Base-by-base conservation (phyloP, 2,797 vertebrate species). In the Argentina silus region DNA sequence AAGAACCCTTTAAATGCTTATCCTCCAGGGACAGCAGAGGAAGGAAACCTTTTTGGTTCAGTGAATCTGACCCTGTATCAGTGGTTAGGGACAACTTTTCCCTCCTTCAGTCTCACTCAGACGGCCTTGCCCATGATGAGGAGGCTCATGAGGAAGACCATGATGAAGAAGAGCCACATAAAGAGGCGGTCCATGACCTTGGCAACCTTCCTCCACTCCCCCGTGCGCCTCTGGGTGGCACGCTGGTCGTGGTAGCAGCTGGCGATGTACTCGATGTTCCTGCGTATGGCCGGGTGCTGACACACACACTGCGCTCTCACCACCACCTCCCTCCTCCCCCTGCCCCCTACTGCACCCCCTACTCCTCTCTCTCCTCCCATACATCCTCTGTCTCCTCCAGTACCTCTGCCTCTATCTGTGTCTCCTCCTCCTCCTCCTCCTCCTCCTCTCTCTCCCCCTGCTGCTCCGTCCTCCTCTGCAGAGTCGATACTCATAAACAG, bases 101-200 rank as follows among this genome's bases (percentile, higher is more conserved):
- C 42, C 43, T 21, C 19, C 23, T 36, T 8, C 72, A 36, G 27
- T 23, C 59, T 61, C 17, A 7, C 0, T 97, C 91, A 98, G 75
- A 95, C 80, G 8, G 94, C 94, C 67, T 94, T 94, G 7, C 93
- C 92, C 78, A 97, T 89, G 23, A 97, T 93, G 17, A 97, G 91
- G 73, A 95, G 69, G 50, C 95, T 97, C 96, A 97, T 96, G 82
- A 96, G 73, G 83, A 96, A 93, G 62, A 96, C 94, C 96, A 97
- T 95, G 86, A 95, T 87, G 86, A 97, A 96, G 89, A 98, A 98
- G 72, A 97, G 81, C 93, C 95, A 96, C 95, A 97, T 95, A 88
- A 97, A 96, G 89, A 96, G 96, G 14, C 95, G 95, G 67, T 98
- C 96, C 95, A 97, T 93, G 61, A 97, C 96, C 71, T 95, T 96